A percentile compares a stretch with the other conserved stretches of the same genome.
These are phyloP conservation scores for Mesembrinibis cayennensis DNA, from an alignment of 2,113 vertebrate species.

Conservation along the genomic window DNA sequence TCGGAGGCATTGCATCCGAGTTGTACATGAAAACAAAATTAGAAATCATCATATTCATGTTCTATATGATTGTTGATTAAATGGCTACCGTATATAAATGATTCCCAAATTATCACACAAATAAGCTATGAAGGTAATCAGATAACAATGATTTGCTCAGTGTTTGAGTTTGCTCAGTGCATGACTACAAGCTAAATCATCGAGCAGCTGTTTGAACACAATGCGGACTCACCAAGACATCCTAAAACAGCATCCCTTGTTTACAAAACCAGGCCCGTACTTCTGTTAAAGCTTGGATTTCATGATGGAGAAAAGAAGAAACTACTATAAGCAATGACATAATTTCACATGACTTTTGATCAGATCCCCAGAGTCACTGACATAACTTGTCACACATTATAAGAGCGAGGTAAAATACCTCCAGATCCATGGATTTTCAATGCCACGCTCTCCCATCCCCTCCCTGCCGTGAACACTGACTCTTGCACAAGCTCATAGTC, in stretches of 20 bases:
- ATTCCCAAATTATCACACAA: neutral
- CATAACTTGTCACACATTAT: no score
- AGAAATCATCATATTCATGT: neutral
- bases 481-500: neutral
- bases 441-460: neutral
- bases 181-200: neutral
- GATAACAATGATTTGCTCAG: neutral
- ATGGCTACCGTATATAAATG: neutral
- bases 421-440: neutral
- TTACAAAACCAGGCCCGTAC: neutral
- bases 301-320: neutral
- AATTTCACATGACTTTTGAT: neutral
- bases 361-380: neutral
- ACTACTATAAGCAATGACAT: neutral
- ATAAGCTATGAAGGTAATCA: conserved; percentile 12
- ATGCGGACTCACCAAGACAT: neutral
- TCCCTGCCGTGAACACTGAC: neutral
- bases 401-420: neutral
- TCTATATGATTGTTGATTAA: conserved; percentile 20
- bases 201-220: neutral
- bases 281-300: neutral
- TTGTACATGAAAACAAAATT: conserved; percentile 15
- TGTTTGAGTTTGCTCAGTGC: neutral
- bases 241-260: neutral
- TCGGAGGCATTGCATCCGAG: neutral